A percentile compares a stretch with the other conserved stretches of the same genome.
Conservation (phyloP, 1,140 invertebrate species). For the Cyphomyrmex costatus region DNA sequence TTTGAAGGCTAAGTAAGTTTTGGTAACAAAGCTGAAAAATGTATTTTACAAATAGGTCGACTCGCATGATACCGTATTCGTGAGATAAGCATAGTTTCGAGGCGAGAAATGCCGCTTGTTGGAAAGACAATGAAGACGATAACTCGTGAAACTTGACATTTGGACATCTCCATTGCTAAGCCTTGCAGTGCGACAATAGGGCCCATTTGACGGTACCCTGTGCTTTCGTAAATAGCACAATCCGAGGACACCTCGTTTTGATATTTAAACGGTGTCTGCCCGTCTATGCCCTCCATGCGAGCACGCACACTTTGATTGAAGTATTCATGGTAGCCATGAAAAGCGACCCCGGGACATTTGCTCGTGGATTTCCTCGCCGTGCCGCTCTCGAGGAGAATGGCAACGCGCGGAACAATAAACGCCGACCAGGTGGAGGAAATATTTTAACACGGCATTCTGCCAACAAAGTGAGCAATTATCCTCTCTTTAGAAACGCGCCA, state of each 20-base stretch:
- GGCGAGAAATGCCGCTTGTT: constrained; percentile 7
- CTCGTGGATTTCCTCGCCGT: constrained; percentile 53
- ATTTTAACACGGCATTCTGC: constrained; percentile 65
- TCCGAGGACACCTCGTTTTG: constrained; percentile 67
- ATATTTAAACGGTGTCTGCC: constrained; percentile 55
- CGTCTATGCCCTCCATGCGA: constrained; percentile 19
- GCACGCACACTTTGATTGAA: constrained; percentile 70
- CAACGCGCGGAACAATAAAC: constrained; percentile 76
- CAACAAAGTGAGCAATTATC: constrained; percentile 70
- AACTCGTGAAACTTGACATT: constrained; percentile 26
- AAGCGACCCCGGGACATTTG: constrained; percentile 65
- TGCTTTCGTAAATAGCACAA: constrained; percentile 72
- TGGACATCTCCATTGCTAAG: constrained; percentile 28
- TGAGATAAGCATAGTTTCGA: constrained; percentile 1
- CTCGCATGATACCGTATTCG: not conserved
- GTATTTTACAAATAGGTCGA: not conserved
- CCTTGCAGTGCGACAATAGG: constrained; percentile 14
- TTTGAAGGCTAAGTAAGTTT: not conserved
- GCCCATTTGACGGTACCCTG: constrained; percentile 42
- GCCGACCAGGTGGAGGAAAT: constrained; percentile 69
- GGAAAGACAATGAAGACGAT: constrained; percentile 41
- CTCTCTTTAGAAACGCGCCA: constrained; percentile 46
- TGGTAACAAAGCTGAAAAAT: not conserved
- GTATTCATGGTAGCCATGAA: constrained; percentile 63
- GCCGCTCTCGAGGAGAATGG: constrained; percentile 64